These are phyloP conservation scores for Plutella xylostella DNA, from an alignment of 2,888 invertebrate genomes.

Conservation along the genomic window DNA sequence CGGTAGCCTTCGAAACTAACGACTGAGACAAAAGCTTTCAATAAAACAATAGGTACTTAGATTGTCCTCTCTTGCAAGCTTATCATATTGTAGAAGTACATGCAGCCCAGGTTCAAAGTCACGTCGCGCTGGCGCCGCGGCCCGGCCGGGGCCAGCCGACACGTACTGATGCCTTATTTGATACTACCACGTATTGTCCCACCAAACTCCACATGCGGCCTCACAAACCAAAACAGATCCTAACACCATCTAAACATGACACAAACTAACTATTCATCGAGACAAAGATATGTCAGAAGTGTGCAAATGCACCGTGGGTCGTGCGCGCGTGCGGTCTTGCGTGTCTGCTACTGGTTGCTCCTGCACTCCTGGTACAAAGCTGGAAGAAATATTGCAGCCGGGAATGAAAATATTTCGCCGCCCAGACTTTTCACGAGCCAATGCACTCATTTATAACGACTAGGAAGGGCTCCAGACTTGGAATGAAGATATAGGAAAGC, in stretches of 20 bases:
- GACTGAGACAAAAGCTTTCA: too few relatives aligned
- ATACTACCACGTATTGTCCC: neutral
- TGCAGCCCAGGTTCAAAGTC: neutral
- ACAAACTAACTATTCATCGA: neutral
- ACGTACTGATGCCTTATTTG: conserved; percentile 4
- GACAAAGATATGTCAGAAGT: neutral
- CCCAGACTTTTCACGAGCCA: neutral
- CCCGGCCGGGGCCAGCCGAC: neutral
- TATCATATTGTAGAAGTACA: neutral
- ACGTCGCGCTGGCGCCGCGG: conserved; percentile 2
- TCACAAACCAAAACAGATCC: neutral
- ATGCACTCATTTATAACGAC: neutral
- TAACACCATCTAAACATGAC: neutral
- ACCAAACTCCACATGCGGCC: neutral
- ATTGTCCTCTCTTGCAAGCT: neutral
- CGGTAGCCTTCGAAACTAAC: too few relatives aligned
- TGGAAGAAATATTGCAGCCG: neutral
- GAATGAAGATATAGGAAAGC: neutral
- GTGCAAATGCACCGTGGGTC: neutral
- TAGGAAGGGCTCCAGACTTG: neutral
- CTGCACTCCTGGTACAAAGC: neutral
- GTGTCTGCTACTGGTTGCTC: neutral
- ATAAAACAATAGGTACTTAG: too few relatives aligned
- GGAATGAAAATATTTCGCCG: neutral
- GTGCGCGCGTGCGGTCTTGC: neutral